Evolutionary conservation across 2,113 vertebrate genomes (phyloP), one percentile per base, ranked within the genome.

Genomic region (Gopherus flavomarginatus): DNA sequence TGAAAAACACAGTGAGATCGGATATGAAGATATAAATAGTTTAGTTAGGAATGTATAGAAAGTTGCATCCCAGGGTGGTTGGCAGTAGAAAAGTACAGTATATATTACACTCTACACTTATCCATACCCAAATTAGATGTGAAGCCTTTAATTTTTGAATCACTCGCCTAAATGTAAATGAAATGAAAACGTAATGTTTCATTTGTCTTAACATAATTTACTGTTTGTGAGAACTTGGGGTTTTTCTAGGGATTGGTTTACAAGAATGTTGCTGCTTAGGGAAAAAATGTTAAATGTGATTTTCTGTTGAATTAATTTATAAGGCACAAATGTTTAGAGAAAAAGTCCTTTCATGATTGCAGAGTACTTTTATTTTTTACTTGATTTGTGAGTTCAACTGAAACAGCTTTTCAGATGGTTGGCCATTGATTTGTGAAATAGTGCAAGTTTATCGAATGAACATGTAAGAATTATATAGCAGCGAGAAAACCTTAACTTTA

Each of bases 161-260:
- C 9, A 75, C 27, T 93, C 47, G 1, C 11, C 16, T 89, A 49
- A 87, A 91, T n/a, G 0, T n/a, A 8, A 87, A 49, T 81, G 1
- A 2, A 12, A 35, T 59, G 26, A 81, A 88, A n/a, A 69, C 19
- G 22, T 2, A 59, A 0, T 1, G 0, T 26, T 59, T 56, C 47
- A 52, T 78, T 80, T 21, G 49, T 2, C 22, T 44, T 50, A 11
- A 1, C n/a, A 16, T 89, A 0, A 56, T 94, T 92, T 90, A 1
- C 0, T 84, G 1, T n/a, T 87, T 86, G 8, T 59, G 44, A 88
- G 53, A 35, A n/a, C 29, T 65, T 57, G 47, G 12, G 4, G 8
- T 1, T 75, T 49, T 86, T 85, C 80, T 11, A 81, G 49, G 1
- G 86, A 47, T 10, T 86, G 17, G 53, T 13, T n/a, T 75, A 52